Conservation (phyloP, 2,797 vertebrate species). For the Arnoldichthys spilopterus region DNA sequence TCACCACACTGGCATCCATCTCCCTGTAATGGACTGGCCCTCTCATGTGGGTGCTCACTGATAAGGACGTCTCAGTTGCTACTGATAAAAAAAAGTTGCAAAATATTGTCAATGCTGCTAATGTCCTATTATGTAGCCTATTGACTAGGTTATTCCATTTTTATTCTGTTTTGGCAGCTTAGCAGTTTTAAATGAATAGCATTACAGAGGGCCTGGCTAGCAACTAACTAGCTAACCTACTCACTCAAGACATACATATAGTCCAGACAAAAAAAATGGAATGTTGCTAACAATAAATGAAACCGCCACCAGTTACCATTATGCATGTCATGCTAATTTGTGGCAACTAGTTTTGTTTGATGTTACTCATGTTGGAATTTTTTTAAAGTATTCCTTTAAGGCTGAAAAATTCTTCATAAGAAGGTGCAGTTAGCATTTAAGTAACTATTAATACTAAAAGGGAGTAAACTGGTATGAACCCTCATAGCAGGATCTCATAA, state of each 20-base stretch:
- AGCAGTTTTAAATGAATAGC: neutral
- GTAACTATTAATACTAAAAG: too few species aligned
- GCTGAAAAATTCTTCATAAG: too few species aligned
- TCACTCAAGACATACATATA: neutral
- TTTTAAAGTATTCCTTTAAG: too few species aligned
- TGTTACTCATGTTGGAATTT: too few species aligned
- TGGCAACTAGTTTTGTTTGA: neutral
- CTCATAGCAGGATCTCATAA: too few species aligned
- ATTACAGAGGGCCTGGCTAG: neutral
- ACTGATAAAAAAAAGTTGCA: constrained; percentile 6
- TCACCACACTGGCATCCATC: constrained; percentile 53
- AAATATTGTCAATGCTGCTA: neutral
- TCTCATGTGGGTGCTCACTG: constrained; percentile 2
- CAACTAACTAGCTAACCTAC: neutral
- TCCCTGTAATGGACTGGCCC: constrained; percentile 48
- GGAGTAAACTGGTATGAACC: too few species aligned
- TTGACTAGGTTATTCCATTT: neutral
- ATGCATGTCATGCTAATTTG: neutral
- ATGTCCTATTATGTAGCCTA: neutral
- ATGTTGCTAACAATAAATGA: neutral
- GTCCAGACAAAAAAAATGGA: neutral
- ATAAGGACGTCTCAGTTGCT: constrained; percentile 22
- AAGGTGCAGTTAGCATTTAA: too few species aligned
- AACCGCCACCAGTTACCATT: neutral
- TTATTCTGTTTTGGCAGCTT: neutral